phyloP scores from a whole-genome alignment of 2,797 vertebrate species.

The Ataeniobius toweri region DNA sequence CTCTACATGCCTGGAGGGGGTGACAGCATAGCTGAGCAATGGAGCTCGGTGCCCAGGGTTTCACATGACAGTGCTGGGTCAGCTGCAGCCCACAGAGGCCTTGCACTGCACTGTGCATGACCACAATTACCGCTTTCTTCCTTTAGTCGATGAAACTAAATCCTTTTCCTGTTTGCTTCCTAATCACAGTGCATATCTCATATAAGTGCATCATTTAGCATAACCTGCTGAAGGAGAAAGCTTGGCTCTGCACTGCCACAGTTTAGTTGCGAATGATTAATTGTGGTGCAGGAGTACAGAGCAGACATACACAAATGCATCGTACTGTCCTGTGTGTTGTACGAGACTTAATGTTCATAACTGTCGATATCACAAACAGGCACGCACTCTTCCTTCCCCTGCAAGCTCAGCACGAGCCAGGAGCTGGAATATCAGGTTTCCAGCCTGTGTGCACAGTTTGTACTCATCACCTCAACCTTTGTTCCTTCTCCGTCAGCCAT shows the following conservation, averaged over 20 bases:
- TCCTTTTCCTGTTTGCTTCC: conserved; percentile 16
- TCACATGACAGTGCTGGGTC: conserved; percentile 69
- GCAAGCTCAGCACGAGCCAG: conserved; percentile 49
- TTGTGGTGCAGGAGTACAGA: conserved; percentile 37
- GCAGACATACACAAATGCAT: conserved; percentile 4
- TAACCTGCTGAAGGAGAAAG: neutral
- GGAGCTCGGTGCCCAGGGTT: conserved; percentile 66
- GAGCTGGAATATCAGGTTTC: conserved; percentile 80
- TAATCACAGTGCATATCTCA: conserved; percentile 10
- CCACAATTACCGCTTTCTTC: conserved; percentile 47
- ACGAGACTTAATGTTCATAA: conserved; percentile 62
- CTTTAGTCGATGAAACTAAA: conserved; percentile 31
- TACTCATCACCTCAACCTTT: conserved; percentile 74
- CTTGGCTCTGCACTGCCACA: conserved; percentile 35
- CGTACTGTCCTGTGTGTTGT: conserved; percentile 33
- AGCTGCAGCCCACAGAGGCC: conserved; percentile 47
- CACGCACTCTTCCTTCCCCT: conserved; percentile 51
- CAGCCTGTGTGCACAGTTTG: conserved; percentile 76
- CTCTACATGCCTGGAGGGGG: conserved; percentile 65
- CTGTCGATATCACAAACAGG: conserved; percentile 54
- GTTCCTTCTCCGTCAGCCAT: conserved; percentile 70
- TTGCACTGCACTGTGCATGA: conserved; percentile 47
- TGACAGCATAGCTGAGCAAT: conserved; percentile 67
- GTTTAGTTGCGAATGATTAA: conserved; percentile 52
- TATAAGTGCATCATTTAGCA: neutral